A percentile compares a stretch with the other conserved stretches of the same genome.
Conservation (phyloP, 2,797 vertebrate genomes). For the Scyliorhinus canicula region DNA sequence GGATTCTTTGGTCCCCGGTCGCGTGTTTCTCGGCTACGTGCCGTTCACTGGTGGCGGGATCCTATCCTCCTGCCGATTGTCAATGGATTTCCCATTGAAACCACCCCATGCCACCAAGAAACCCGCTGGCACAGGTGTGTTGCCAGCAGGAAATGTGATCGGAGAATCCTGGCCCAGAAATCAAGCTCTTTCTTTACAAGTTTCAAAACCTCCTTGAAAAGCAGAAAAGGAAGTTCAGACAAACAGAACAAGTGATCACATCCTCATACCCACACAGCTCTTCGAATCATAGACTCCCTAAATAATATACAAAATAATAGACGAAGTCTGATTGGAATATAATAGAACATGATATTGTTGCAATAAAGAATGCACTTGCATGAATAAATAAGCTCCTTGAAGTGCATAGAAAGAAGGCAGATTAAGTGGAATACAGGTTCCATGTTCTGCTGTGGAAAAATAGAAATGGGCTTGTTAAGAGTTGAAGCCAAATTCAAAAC, state of each 20-base stretch:
- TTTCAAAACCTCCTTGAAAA: neutral
- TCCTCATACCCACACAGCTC: neutral
- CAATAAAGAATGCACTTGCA: neutral
- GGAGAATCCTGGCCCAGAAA: no score
- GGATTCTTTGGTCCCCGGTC: no score
- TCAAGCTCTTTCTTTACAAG: neutral
- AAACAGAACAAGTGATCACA: neutral
- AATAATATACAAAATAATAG: neutral
- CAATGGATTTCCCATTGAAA: no score
- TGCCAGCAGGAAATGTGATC: no score
- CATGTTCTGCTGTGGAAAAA: neutral
- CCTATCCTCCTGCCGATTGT: no score
- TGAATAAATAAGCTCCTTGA: slow-evolving; percentile 3
- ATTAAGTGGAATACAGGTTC: slow-evolving; percentile 16
- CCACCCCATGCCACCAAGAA: no score
- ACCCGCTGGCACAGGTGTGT: no score
- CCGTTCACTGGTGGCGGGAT: no score
- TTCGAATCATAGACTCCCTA: neutral
- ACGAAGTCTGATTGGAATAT: neutral
- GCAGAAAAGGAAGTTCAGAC: neutral
- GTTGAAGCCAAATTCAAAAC: neutral
- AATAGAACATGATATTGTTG: neutral
- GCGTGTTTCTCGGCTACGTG: no score
- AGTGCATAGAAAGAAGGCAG: neutral
- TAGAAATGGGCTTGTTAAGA: neutral